Conservation (phyloP, 2,113 vertebrate species). For the Tinamus guttatus region DNA sequence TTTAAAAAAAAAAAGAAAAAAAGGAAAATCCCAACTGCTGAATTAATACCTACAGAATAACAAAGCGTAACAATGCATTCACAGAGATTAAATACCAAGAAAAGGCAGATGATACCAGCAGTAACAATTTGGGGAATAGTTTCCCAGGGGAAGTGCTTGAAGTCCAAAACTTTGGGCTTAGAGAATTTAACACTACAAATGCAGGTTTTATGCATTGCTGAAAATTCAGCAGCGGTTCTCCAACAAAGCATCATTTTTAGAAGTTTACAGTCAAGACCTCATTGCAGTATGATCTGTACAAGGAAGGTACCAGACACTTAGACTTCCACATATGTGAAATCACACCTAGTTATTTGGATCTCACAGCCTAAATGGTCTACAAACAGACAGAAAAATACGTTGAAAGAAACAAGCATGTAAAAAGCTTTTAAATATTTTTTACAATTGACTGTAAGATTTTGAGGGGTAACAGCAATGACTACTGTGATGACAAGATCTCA, state of each 20-base stretch:
- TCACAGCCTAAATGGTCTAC: background rate
- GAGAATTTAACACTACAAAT: background rate
- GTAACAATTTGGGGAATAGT: background rate
- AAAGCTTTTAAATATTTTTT: background rate
- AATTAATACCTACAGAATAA: background rate
- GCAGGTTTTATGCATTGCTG: background rate
- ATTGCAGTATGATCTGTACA: background rate
- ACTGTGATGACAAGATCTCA: background rate
- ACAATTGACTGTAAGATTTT: background rate
- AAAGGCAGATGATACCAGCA: background rate
- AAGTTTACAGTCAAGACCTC: background rate
- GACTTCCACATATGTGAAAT: background rate
- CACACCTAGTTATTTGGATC: background rate
- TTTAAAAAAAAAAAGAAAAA: background rate
- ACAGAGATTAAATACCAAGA: background rate
- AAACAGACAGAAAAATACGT: background rate
- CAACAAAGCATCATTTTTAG: background rate
- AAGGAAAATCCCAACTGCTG: background rate
- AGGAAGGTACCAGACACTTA: background rate
- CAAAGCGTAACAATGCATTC: background rate
- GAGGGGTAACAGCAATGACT: background rate
- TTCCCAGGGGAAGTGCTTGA: background rate
- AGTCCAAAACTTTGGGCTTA: background rate
- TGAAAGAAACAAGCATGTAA: background rate
- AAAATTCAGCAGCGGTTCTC: background rate